Base-by-base conservation (phyloP, 2,888 invertebrate genomes). In the Torymus texanus region DNA sequence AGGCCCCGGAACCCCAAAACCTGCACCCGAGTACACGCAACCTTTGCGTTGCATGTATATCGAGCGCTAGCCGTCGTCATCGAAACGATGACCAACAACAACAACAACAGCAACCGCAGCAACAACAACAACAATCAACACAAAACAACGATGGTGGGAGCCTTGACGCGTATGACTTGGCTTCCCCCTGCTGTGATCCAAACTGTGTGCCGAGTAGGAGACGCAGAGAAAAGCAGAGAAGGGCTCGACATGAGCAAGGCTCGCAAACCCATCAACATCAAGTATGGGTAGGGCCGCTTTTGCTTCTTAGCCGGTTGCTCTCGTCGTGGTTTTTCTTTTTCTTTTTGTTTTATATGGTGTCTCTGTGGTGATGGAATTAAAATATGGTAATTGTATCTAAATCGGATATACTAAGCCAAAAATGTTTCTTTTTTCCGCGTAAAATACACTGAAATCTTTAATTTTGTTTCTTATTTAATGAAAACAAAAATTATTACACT, bases 101-200 rank as follows among this genome's bases (percentile, higher is more conserved):
- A 8, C 41, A 41, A 8, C 41, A 41, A 1, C 41, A 41, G 8
- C 63, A 12, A 8, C 73, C 59, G 0, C 75, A 75, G 24, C 62
- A 41, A 0, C 41, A 5, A 8, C 41, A 41, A 41, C 63, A 12
- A 13, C 73, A 55, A 21, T 18, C 59, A 0, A 67, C 66, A 24
- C 62, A 53, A 0, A 41, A 41, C 41, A 41, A 41, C 41, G 77
- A 81, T 12, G 70, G 16, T 79, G 94, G 94, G 65, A 96, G 96
- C 85, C 91, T 96, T 74, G 96, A 96, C 88, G 96, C 96, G 3
- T 97, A 97, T 84, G 96, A 96, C 88, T 91, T 96, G 68, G 96
- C 96, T 0, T 95, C 96, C 87, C 95, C 96, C 0, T 96, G 96
- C 87, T 96, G 96, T 88, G 95, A 96, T 88, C 95, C 96, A 0